Base-by-base conservation (phyloP, 23 tunicate genomes). In the Diplosoma virens region DNA sequence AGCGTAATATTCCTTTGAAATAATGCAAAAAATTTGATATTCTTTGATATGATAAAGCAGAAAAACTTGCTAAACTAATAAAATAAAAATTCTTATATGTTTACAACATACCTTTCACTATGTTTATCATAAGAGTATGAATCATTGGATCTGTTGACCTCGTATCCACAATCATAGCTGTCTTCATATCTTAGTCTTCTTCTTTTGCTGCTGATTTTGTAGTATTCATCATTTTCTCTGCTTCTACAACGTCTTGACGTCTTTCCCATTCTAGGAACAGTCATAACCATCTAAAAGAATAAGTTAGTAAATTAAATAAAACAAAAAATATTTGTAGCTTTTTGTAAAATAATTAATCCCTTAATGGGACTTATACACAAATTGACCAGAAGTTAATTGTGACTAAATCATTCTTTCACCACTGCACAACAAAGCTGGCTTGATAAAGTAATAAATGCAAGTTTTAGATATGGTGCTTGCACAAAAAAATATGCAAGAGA, bases 261-360 rank as follows among this genome's bases (percentile, higher is more conserved):
- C 47, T 75, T 82, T 18, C 96, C 96, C 88, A 82, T 89, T 63
- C 52, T 71, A 4, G 84, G 73, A 14, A 81, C 88, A 82, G 96
- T 89, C 96, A 89, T 89, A 1, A 25, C 96, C 67, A 25, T 26
- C 9, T 11, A 45, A 11, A 45, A 45, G 11, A 16, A 16, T 45
- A 45, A 9, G 11, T 45, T 11, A 45, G 16, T 16, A 11, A 9
- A 45, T 45, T 11, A 45, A 45, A 16, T 16, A 45, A 45, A 11
- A 45, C 16, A 45, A n/a, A n/a, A n/a, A n/a, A n/a, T n/a, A n/a
- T n/a, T n/a, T n/a, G n/a, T n/a, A n/a, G n/a, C n/a, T n/a, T 45
- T 45, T 9, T 45, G 16, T 45, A 45, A 16, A 16, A 11, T 45
- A 45, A 11, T 9, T 45, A 45, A 9, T 45, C 16, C 11, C 52